Evolutionary conservation across 2,888 invertebrate genomes (phyloP), one percentile per base, ranked within the genome.

Genomic region (Ochlodes sylvanus): DNA sequence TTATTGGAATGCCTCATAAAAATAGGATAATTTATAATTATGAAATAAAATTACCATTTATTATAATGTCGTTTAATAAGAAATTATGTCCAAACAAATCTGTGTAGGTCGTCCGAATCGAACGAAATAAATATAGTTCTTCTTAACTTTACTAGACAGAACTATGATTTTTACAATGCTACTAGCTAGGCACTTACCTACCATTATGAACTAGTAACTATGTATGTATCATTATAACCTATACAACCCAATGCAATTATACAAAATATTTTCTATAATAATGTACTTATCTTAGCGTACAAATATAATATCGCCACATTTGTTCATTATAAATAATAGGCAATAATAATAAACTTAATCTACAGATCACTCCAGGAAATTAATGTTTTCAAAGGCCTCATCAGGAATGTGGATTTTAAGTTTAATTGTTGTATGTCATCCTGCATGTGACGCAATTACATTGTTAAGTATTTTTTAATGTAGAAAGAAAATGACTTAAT

Each of bases 191-290:
- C 63, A 62, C 63, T 54, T 63, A 71, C 60, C 63, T 69, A 70
- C 69, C 52, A 80, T 69, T 83, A 84, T 73, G 71, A 80, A 78
- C 85, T 88, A 88, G 80, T 47, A 58, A 58, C 77, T 83, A 83
- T 82, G 68, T 70, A 85, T 52, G 74, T 74, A 72, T 73, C 82
- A 78, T 56, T 68, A 68, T 72, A 75, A 84, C 85, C 87, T 90
- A 91, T 88, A 92, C 90, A 92, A 92, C 90, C 91, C 89, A 90
- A 89, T 82, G 86, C 86, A 90, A 92, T 91, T 89, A 89, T 91
- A 92, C 90, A 92, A 91, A 92, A 90, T 90, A 92, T 88, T 81
- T 79, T 86, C 81, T 84, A 83, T 84, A 82, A 79, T 81, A 81
- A 79, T 91, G 89, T 90, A 90, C 90, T 90, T 88, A 88, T 79